These are phyloP conservation scores for Sinelater perroti DNA, from an alignment of 2,888 invertebrate species.

Conservation along the genomic window DNA sequence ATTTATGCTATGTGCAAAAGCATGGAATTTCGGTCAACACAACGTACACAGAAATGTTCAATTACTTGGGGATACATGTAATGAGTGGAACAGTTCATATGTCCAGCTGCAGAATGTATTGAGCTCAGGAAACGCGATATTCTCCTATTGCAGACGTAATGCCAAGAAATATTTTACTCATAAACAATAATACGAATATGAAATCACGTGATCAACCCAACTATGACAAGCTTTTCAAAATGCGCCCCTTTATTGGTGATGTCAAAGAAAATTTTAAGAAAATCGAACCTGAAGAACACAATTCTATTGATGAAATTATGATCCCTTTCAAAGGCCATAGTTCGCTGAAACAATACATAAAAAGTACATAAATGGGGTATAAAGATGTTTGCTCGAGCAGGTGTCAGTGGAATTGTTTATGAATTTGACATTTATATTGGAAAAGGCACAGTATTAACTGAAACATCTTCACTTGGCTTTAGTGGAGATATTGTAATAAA, in stretches of 20 bases:
- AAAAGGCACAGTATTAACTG: conserved; percentile 36
- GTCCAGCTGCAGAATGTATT: conserved; percentile 44
- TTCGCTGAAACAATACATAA: conserved; percentile 45
- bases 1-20: conserved; percentile 42
- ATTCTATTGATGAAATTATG: conserved; percentile 48
- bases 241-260: conserved; percentile 40
- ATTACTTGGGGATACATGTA: conserved; percentile 43
- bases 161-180: conserved; percentile 40
- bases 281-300: conserved; percentile 46
- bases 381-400: conserved; percentile 46
- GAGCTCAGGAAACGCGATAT: conserved; percentile 42
- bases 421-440: conserved; percentile 48
- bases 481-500: too few species aligned
- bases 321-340: conserved; percentile 48
- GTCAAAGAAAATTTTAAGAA: conserved; percentile 35
- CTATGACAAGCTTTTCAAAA: conserved; percentile 44
- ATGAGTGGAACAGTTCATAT: conserved; percentile 40
- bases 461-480: conserved; percentile 32
- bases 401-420: conserved; percentile 44
- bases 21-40: conserved; percentile 37
- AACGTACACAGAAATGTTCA: conserved; percentile 39
- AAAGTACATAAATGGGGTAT: conserved; percentile 45
- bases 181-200: conserved; percentile 38
- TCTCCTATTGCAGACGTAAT: conserved; percentile 37
- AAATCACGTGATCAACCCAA: conserved; percentile 15